Percentiles rank a stretch among this genome's conserved stretches.
Conservation (phyloP, 1,140 invertebrate species). For the Ips nitidus region DNA sequence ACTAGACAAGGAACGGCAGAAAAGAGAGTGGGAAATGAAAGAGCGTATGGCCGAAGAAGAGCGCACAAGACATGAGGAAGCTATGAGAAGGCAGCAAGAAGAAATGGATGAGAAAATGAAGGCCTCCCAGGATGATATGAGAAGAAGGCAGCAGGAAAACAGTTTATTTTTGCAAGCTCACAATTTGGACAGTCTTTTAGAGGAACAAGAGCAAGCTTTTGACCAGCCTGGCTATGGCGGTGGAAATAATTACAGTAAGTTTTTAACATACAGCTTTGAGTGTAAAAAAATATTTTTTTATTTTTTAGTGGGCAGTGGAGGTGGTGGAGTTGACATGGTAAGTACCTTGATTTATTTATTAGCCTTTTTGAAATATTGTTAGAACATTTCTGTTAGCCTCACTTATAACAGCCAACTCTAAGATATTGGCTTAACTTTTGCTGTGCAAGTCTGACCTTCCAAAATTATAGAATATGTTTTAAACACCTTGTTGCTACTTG, state of each 20-base stretch:
- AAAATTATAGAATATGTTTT: neutral
- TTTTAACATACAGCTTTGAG: neutral
- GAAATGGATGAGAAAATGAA: conserved; percentile 41
- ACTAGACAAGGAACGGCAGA: conserved; percentile 81
- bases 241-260: conserved; percentile 24
- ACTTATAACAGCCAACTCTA: too few relatives aligned
- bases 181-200: conserved; percentile 48
- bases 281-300: neutral
- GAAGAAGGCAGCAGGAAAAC: conserved; percentile 50
- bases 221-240: conserved; percentile 29
- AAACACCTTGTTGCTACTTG: conserved; percentile 19
- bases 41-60: conserved; percentile 70
- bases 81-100: neutral
- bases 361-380: neutral
- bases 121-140: conserved; percentile 48
- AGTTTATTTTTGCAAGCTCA: conserved; percentile 51
- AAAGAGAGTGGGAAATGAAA: conserved; percentile 85
- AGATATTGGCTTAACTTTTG: too few relatives aligned
- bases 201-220: conserved; percentile 47
- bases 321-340: conserved; percentile 28
- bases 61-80: neutral
- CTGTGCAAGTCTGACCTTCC: too few relatives aligned
- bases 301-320: conserved; percentile 2
- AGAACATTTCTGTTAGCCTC: neutral
- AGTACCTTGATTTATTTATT: neutral